These are phyloP conservation scores for Encarsia formosa DNA, from an alignment of 2,888 invertebrate genomes.

Conservation along the genomic window DNA sequence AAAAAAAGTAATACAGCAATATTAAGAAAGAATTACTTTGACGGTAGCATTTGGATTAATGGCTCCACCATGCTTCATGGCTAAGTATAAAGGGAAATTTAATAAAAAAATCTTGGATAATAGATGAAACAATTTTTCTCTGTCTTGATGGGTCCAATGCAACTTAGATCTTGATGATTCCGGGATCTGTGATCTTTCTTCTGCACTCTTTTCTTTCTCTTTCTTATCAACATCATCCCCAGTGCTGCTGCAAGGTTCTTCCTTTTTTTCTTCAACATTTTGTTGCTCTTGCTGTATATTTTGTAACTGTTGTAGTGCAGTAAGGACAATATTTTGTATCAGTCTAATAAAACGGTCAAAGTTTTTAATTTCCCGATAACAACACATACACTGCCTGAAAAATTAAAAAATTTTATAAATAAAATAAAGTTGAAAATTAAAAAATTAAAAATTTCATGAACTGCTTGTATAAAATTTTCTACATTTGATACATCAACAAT, in stretches of 20 bases:
- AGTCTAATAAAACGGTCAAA: conserved; percentile 86
- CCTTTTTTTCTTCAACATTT: conserved; percentile 46
- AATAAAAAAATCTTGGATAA: conserved; percentile 84
- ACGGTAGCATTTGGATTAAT: conserved; percentile 49
- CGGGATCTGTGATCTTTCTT: conserved; percentile 42
- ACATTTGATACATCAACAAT: background rate
- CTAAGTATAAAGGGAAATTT: conserved; percentile 84
- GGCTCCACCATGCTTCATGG: conserved; percentile 75
- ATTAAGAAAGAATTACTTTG: conserved; percentile 40
- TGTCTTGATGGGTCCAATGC: conserved; percentile 74
- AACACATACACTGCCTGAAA: conserved; percentile 88
- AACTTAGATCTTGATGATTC: conserved; percentile 34
- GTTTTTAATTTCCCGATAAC: conserved; percentile 88
- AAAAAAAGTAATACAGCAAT: background rate
- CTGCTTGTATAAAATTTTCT: background rate
- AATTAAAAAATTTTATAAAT: conserved; percentile 3
- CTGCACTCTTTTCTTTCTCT: conserved; percentile 43
- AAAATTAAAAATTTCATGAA: background rate
- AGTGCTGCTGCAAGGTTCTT: conserved; percentile 40
- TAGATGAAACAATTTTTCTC: conserved; percentile 82
- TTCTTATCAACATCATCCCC: conserved; percentile 37
- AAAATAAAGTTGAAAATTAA: background rate
- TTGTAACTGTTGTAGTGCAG: conserved; percentile 79
- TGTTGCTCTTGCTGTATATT: conserved; percentile 55
- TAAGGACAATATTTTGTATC: conserved; percentile 80